A percentile compares a stretch with the other conserved stretches of the same genome.
These are phyloP conservation scores for Cryptus armator DNA, from an alignment of 2,888 invertebrate genomes.

Conservation along the genomic window DNA sequence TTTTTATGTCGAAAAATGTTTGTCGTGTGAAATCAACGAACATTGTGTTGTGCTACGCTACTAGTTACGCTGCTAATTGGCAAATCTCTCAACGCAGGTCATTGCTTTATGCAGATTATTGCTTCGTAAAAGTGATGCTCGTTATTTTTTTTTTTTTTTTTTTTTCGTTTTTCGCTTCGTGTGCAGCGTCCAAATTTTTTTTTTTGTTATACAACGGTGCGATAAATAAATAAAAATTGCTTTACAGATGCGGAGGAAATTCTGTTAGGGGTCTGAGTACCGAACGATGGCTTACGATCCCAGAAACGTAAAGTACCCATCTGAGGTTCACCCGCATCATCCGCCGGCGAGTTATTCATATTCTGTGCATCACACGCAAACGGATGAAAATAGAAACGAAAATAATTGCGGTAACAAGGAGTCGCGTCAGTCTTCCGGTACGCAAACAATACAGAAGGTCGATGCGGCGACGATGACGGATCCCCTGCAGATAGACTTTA, in stretches of 20 bases:
- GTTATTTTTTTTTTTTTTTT: not conserved
- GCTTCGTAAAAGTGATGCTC: not conserved
- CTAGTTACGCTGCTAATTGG: not conserved
- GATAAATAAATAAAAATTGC: not conserved
- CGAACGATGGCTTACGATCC: constrained; percentile 82
- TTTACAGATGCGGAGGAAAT: constrained; percentile 55
- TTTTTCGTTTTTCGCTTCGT: constrained; percentile 28
- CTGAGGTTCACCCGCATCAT: constrained; percentile 77
- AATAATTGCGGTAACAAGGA: constrained; percentile 82
- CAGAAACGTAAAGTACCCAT: constrained; percentile 79
- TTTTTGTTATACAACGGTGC: constrained; percentile 32
- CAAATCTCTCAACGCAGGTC: not conserved
- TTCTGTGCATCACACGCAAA: constrained; percentile 74
- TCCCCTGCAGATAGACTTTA: constrained; percentile 83
- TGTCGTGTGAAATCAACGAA: no score
- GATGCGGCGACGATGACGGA: constrained; percentile 84
- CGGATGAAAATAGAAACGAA: constrained; percentile 83
- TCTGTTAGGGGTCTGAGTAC: constrained; percentile 31
- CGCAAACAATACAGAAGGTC: constrained; percentile 82
- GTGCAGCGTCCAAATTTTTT: not conserved
- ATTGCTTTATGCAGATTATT: not conserved
- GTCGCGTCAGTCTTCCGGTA: constrained; percentile 78
- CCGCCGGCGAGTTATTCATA: constrained; percentile 76
- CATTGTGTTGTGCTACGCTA: no score
- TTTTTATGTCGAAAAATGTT: not conserved